Conservation (phyloP, 2,113 vertebrate genomes). For the Chauna torquata region DNA sequence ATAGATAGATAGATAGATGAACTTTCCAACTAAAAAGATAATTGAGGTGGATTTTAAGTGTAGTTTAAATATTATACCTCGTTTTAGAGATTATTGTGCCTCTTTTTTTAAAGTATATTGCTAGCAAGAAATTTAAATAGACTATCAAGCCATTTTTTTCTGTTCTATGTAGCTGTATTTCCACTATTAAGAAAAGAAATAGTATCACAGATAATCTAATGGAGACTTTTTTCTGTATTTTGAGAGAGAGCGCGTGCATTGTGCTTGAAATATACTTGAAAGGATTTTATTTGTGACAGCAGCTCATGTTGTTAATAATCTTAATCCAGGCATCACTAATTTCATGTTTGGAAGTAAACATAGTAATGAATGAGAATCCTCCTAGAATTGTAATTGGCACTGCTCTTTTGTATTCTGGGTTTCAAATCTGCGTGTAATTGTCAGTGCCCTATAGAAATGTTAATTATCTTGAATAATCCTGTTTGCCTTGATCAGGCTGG, state of each 20-base stretch:
- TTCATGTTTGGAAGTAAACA: constrained; percentile 56
- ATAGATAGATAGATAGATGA: not conserved
- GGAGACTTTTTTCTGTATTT: not conserved
- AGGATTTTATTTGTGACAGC: not conserved
- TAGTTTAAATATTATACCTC: not conserved
- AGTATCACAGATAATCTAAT: too few relatives aligned
- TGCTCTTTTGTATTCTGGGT: constrained; percentile 24
- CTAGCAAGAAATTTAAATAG: not conserved
- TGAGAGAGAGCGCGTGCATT: not conserved
- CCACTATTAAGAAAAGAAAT: not conserved
- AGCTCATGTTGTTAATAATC: constrained; percentile 9
- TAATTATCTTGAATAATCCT: constrained; percentile 64
- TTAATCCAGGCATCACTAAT: constrained; percentile 56
- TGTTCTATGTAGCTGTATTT: not conserved
- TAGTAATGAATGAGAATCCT: constrained; percentile 45
- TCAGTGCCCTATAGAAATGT: constrained; percentile 54
- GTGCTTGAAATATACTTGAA: not conserved
- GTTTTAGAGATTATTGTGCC: not conserved
- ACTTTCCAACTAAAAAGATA: not conserved
- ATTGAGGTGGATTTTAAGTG: not conserved
- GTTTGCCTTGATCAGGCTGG: constrained; percentile 26
- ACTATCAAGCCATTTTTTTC: not conserved
- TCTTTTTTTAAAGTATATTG: not conserved
- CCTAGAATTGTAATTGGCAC: constrained; percentile 40
- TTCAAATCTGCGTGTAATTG: constrained; percentile 47